Base-by-base conservation (phyloP, 2,797 vertebrate species). In the Rhinoraja longicauda region DNA sequence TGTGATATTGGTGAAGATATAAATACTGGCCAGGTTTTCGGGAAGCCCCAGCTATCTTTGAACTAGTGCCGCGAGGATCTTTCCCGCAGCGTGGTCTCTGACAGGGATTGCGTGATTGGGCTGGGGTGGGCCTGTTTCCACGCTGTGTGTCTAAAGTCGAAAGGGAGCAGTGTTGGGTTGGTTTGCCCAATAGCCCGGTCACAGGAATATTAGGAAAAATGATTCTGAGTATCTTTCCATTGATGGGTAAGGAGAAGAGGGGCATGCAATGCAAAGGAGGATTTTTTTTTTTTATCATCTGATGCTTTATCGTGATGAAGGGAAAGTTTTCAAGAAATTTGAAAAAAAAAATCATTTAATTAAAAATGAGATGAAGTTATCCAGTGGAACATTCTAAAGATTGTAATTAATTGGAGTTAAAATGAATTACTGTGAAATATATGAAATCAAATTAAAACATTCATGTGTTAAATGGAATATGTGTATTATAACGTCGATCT, bases 381-480 rank as follows among this genome's bases (percentile, higher is more conserved):
- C 57, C 57, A 32, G 82, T 26, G 1, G 57, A 62, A 86, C 29
- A 4, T 64, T 86, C 70, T 86, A 62, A 86, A 17, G 62, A 62
- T 86, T 84, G 53, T 59, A 84, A 29, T n/a, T 86, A 86, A 86
- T 64, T 59, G 57, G 15, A 86, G 82, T 86, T 86, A 64, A 86
- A 86, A 86, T 86, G 59, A 86, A 86, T 64, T n/a, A 86, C n/a
- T 86, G 15, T 17, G 57, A 86, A 21, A 88, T 64, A 86, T 64
- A 29, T 84, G 26, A 59, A 59, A 84, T 84, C 70, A 72, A 72
- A 84, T 86, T 86, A 62, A 86, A 86, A 62, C n/a, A 5, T 88
- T 32, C 84, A 19, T 64, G 15, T 64, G 70, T 72, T 72, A 72
- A 72, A 72, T 72, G 70, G 70, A 72, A 64, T 64, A 19, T 82